phyloP scores from a whole-genome alignment of 1,140 invertebrate species.

The Lerema accius region DNA sequence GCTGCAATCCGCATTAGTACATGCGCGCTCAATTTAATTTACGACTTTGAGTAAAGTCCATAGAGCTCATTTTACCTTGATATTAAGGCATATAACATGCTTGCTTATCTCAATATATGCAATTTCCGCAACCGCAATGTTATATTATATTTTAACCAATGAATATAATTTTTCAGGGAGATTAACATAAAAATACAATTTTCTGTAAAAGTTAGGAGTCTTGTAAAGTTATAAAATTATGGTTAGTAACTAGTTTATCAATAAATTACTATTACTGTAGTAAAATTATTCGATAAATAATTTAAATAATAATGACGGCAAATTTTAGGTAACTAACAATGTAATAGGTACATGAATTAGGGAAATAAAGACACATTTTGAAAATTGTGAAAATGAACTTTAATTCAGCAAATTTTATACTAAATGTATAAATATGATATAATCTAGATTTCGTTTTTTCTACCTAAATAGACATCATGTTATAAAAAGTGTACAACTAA shows the following conservation, averaged over 20 bases:
- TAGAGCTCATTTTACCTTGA: background rate
- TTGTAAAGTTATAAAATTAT: no score
- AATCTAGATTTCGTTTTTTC: slow-evolving; percentile 81
- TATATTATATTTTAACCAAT: background rate
- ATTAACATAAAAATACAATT: no score
- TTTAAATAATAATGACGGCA: no score
- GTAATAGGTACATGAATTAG: background rate
- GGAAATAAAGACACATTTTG: slow-evolving; percentile 62
- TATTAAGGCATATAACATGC: background rate
- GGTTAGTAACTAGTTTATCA: no score
- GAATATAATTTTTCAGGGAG: no score
- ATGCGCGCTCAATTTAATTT: background rate
- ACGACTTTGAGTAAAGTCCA: background rate
- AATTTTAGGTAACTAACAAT: background rate
- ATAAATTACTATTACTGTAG: no score
- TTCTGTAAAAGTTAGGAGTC: no score
- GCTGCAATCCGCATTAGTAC: background rate
- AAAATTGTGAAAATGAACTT: slow-evolving; percentile 83
- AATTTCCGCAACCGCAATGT: background rate
- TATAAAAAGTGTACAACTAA: slow-evolving; percentile 83
- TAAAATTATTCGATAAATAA: no score
- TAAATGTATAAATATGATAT: slow-evolving; percentile 83
- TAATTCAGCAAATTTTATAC: slow-evolving; percentile 83
- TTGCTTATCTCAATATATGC: background rate
- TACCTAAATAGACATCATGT: slow-evolving; percentile 82